These are phyloP conservation scores for Chelon auratus DNA, from an alignment of 2,797 vertebrate species.

Conservation along the genomic window DNA sequence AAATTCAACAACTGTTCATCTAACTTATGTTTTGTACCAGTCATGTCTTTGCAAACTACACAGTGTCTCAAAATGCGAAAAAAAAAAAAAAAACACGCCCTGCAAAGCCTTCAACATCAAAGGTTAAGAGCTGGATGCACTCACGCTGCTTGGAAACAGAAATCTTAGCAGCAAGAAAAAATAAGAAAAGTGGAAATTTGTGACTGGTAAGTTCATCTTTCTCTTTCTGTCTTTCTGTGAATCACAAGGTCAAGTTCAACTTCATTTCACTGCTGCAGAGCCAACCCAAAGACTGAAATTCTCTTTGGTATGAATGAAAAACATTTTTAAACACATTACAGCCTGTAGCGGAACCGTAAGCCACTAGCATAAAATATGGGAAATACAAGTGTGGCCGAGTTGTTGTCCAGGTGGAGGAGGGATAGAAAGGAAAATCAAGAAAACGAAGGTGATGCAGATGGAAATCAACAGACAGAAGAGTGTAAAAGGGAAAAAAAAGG, in stretches of 20 bases:
- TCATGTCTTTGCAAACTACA: neutral
- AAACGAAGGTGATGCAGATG: neutral
- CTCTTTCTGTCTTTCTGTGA: slow-evolving; percentile 27
- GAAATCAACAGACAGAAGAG: neutral
- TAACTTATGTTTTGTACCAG: neutral
- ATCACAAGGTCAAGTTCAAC: slow-evolving; percentile 54
- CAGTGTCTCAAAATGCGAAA: slow-evolving; percentile 1
- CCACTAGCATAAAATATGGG: slow-evolving; percentile 21
- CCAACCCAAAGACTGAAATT: slow-evolving; percentile 4
- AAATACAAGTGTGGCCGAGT: slow-evolving; percentile 24
- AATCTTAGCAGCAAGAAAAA: neutral
- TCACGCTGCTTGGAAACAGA: slow-evolving; percentile 1
- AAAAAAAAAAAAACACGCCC: slow-evolving; percentile 1
- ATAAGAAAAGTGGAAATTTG: neutral
- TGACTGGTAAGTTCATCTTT: slow-evolving; percentile 24
- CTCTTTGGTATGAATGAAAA: slow-evolving; percentile 47
- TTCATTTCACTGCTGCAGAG: slow-evolving; percentile 31
- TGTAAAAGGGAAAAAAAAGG: neutral
- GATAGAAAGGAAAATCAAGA: neutral
- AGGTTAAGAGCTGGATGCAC: slow-evolving; percentile 27
- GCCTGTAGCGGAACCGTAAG: slow-evolving; percentile 31
- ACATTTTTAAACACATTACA: slow-evolving; percentile 50
- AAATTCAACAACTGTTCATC: neutral
- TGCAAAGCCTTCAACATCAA: slow-evolving; percentile 20
- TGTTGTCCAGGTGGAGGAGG: neutral